These are phyloP conservation scores for Acholoe squamosa DNA, from an alignment of 2,888 invertebrate species.

Conservation along the genomic window DNA sequence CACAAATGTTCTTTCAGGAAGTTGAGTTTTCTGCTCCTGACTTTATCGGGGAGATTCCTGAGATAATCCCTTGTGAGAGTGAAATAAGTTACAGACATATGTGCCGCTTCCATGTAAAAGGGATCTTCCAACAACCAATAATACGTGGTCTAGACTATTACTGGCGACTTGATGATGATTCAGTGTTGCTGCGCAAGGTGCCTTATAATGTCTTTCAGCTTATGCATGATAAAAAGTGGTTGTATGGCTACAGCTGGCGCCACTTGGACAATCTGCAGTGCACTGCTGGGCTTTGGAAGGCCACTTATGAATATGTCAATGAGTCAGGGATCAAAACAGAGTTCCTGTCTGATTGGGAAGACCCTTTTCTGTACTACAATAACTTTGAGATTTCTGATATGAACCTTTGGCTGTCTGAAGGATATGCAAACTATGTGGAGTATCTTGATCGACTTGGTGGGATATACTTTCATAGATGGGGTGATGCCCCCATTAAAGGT, in stretches of 20 bases:
- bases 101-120: conserved; percentile 71
- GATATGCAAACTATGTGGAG: conserved; percentile 67
- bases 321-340: conserved; percentile 55
- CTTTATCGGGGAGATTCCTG: conserved; percentile 62
- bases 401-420: conserved; percentile 66
- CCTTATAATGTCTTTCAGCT: conserved; percentile 70
- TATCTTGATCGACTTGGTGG: conserved; percentile 70
- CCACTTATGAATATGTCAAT: conserved; percentile 64
- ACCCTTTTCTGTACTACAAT: conserved; percentile 69
- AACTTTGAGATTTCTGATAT: conserved; percentile 71
- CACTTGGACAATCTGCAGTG: conserved; percentile 65
- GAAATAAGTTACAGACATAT: conserved; percentile 70
- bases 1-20: conserved; percentile 68
- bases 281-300: conserved; percentile 68
- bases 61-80: conserved; percentile 65
- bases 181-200: conserved; percentile 64
- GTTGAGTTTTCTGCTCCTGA: conserved; percentile 66
- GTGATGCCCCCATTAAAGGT: conserved; percentile 71
- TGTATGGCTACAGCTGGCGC: conserved; percentile 69
- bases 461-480: conserved; percentile 71
- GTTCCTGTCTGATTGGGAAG: conserved; percentile 67
- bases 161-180: conserved; percentile 73
- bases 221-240: conserved; percentile 64
- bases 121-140: conserved; percentile 69
- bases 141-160: conserved; percentile 68